Conservation (phyloP, 2,888 invertebrate species). For the Drosophila mercatorum region DNA sequence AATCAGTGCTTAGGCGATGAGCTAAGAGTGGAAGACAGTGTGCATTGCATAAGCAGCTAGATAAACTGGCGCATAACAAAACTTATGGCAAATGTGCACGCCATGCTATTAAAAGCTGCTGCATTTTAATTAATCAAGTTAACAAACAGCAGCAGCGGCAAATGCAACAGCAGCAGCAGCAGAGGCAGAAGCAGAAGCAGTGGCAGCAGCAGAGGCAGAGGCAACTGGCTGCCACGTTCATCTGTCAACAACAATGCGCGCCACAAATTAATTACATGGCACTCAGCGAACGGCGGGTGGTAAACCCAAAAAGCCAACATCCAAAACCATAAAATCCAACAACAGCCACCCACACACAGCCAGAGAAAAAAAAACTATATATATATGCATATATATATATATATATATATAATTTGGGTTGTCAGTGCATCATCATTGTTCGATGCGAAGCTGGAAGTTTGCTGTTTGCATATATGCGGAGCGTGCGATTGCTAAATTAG, state of each 20-base stretch:
- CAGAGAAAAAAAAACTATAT: not conserved
- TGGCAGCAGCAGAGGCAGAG: not conserved
- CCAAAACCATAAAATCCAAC: slow-evolving; percentile 26
- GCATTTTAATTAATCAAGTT: slow-evolving; percentile 78
- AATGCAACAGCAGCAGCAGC: not conserved
- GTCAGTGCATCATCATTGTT: slow-evolving; percentile 48
- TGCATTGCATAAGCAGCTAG: slow-evolving; percentile 62
- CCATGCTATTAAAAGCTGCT: slow-evolving; percentile 67
- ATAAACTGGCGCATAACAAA: slow-evolving; percentile 62
- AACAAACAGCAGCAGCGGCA: slow-evolving; percentile 62
- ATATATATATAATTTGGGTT: slow-evolving; percentile 1
- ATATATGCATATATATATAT: not conserved
- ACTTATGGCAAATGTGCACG: slow-evolving; percentile 67
- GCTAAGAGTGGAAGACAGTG: slow-evolving; percentile 25
- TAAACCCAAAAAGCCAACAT: slow-evolving; percentile 24
- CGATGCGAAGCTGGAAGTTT: slow-evolving; percentile 22
- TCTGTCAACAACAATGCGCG: slow-evolving; percentile 75
- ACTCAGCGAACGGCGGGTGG: slow-evolving; percentile 34
- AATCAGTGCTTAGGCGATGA: slow-evolving; percentile 5
- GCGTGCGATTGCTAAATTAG: slow-evolving; percentile 70
- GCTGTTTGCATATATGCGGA: slow-evolving; percentile 48
- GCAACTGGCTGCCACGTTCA: slow-evolving; percentile 38
- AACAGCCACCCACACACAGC: slow-evolving; percentile 3
- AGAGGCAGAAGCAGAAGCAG: not conserved
- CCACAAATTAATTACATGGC: slow-evolving; percentile 72